These are phyloP conservation scores for Icerya purchasi DNA, from an alignment of 2,888 invertebrate species.

Conservation along the genomic window DNA sequence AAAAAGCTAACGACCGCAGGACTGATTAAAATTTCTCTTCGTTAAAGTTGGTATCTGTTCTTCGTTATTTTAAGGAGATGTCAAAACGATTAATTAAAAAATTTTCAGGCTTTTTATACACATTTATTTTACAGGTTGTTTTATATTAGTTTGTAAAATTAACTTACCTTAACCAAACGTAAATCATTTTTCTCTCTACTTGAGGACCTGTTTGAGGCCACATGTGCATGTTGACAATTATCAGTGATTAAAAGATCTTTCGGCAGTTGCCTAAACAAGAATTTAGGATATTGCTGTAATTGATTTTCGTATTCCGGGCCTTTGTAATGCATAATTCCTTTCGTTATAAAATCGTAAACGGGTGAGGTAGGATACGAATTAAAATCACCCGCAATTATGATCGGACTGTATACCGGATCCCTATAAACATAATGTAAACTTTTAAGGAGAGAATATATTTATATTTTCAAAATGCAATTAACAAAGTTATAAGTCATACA, in stretches of 20 bases:
- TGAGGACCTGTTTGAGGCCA: slow-evolving; percentile 2
- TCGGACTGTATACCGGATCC: slow-evolving; percentile 36
- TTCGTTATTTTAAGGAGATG: too few relatives aligned
- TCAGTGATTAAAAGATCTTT: slow-evolving; percentile 26
- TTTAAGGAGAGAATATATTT: slow-evolving; percentile 22
- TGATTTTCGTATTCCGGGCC: background rate
- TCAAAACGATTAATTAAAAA: too few relatives aligned
- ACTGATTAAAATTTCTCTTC: too few relatives aligned
- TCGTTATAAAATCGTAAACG: slow-evolving; percentile 18
- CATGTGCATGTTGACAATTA: slow-evolving; percentile 25
- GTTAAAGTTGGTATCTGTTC: too few relatives aligned
- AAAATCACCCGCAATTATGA: slow-evolving; percentile 81
- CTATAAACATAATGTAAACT: slow-evolving; percentile 10
- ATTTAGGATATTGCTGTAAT: background rate
- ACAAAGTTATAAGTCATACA: background rate
- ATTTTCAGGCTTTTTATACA: too few relatives aligned
- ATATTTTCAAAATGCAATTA: background rate
- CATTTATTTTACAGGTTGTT: too few relatives aligned
- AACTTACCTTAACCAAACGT: slow-evolving; percentile 3
- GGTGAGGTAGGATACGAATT: slow-evolving; percentile 53
- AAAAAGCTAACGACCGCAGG: too few relatives aligned
- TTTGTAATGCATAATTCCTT: slow-evolving; percentile 11
- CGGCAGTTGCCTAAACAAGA: slow-evolving; percentile 23
- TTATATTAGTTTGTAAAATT: too few relatives aligned
- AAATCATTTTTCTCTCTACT: slow-evolving; percentile 4